Evolutionary conservation across 1,140 invertebrate genomes (phyloP), one percentile per base, ranked within the genome.

Genomic region (Drosophila bocqueti): DNA sequence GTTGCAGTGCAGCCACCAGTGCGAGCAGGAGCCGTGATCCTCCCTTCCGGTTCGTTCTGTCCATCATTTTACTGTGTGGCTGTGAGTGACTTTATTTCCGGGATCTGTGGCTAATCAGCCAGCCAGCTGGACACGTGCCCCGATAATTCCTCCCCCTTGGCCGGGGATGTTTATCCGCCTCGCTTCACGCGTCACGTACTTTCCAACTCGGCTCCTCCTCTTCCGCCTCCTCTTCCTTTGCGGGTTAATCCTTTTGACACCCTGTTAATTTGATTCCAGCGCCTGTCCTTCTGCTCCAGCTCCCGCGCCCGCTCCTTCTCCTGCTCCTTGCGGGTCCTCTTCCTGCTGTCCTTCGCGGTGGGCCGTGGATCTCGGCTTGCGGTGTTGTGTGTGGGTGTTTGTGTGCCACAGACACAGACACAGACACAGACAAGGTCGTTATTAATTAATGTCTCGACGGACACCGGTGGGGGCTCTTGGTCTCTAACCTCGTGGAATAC

Each of bases 371-470:
- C 50, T 29, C 50, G 7, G 50, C 50, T 21, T 36, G 50, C 31
- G 34, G n/a, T 36, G 26, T 24, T 24, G 40, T 1, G 26, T 42
- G 21, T 71, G 73, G 26, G 4, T 26, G 26, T 4, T 26, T 67
- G 50, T 63, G 42, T 64, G 43, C 34, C 50, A 72, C 71, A 76
- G 82, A 69, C 75, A 82, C 24, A 24, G 24, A 24, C 24, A 24
- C 24, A 24, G 24, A 24, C 50, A 72, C 71, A 76, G 82, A 69
- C 75, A 82, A 75, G 76, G 43, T 63, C 76, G 72, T 83, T 85
- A 89, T 81, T 89, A 89, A 87, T 84, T 83, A 89, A 84, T 81
- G 78, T 89, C 66, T 60, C 54, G 46, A 46, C 42, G 66, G 72
- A 73, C 40, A 50, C 52, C 68, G 69, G 43, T 57, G 57, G 52